Base-by-base conservation (phyloP, 2,888 invertebrate species). In the Meteorus colon region DNA sequence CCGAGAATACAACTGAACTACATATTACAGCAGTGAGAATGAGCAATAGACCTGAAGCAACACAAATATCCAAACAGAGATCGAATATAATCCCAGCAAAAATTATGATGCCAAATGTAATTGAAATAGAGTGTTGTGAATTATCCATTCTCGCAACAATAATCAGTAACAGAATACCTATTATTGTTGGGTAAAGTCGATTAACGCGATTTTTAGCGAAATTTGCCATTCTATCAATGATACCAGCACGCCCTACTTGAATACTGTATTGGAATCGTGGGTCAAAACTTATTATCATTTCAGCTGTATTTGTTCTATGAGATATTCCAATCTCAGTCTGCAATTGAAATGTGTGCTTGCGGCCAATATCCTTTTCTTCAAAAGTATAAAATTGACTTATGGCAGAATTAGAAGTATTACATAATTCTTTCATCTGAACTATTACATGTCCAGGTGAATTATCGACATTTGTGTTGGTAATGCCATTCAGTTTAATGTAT, bases 191-290 rank as follows among this genome's bases (percentile, higher is more conserved):
- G 86, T 94, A 95, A 1, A 94, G 89, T 62, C 88, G 88, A 41
- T 91, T 81, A 87, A 92, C 92, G 48, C 89, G 84, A 81, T 89
- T 87, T 72, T 87, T 82, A 37, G 87, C 84, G 37, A 84, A 77
- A 77, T 84, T 81, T 70, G 84, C 77, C 89, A 81, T 79, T 87
- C 89, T 45, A 85, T 86, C 81, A 89, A 85, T n/a, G 81, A 78
- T 10, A 89, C 91, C 75, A 86, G 82, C 62, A 87, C 87, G 82
- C 90, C 91, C 88, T n/a, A 89, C 77, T 31, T 80, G 81, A 68
- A 89, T 82, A 67, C 90, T 91, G 85, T 94, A 96, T n/a, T 92
- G 92, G 85, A 96, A 96, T 59, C 91, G 90, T 5, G 95, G 94
- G 86, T 95, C 95, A 81, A 95, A 89, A 70, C 93, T 91, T 24